Percentiles rank a stretch among this genome's conserved stretches.
Conservation (phyloP, 1,140 invertebrate species). For the Drosophila biarmipes region DNA sequence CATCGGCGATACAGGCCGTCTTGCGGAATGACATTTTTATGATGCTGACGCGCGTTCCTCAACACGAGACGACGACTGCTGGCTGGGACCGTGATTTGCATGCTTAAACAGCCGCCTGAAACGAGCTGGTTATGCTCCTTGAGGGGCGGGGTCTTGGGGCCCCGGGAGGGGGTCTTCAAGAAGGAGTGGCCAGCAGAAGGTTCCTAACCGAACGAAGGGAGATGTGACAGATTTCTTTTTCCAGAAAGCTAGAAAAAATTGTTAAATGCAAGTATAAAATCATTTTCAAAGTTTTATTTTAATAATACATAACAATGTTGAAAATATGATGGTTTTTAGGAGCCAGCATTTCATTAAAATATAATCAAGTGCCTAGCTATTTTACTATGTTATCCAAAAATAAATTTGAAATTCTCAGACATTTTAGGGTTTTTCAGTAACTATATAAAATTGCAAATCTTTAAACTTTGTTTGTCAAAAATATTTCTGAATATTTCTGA, state of each 20-base stretch:
- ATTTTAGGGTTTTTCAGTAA: too few species aligned
- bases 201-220: constrained; percentile 6
- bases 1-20: constrained; percentile 5
- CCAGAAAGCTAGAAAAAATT: background rate
- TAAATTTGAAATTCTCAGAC: too few species aligned
- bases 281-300: background rate
- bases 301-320: too few species aligned
- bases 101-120: constrained; percentile 66
- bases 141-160: background rate
- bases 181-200: constrained; percentile 11
- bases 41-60: constrained; percentile 79
- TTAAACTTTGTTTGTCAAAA: too few species aligned
- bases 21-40: constrained; percentile 78
- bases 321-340: too few species aligned
- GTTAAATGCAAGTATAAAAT: too few species aligned
- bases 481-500: too few species aligned
- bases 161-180: background rate
- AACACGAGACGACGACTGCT: constrained; percentile 56
- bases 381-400: too few species aligned
- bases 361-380: too few species aligned
- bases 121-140: constrained; percentile 26
- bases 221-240: background rate
- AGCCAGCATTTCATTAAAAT: too few species aligned
- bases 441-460: too few species aligned
- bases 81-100: constrained; percentile 68